Conservation (phyloP, 2,113 vertebrate species). For the Microcebus murinus region DNA sequence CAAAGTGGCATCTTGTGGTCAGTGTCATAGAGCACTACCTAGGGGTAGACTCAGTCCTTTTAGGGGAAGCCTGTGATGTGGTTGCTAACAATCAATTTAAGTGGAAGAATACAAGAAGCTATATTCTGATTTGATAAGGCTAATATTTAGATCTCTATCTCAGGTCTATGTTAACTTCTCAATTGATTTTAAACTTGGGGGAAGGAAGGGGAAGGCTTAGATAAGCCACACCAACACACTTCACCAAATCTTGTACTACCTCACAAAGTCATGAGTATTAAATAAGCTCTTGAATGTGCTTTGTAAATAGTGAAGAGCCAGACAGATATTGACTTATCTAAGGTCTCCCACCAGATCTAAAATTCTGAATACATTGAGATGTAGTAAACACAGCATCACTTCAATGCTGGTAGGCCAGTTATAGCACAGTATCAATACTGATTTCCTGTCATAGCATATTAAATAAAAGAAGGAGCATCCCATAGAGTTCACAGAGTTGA, state of each 20-base stretch:
- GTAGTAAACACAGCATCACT: background rate
- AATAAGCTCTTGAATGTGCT: background rate
- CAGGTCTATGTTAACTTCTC: background rate
- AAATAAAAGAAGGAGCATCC: background rate
- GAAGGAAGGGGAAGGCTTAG: background rate
- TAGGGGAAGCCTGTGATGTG: background rate
- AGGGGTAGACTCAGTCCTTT: background rate
- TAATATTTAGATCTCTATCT: background rate
- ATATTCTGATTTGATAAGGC: constrained; percentile 9
- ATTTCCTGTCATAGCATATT: background rate
- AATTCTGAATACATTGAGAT: background rate
- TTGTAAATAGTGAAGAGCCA: background rate
- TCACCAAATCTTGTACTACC: background rate
- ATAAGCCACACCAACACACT: background rate
- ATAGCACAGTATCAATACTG: background rate
- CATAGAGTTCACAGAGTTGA: background rate
- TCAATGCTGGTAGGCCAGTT: background rate
- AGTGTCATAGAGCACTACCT: background rate
- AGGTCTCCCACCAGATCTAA: background rate
- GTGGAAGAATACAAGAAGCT: background rate
- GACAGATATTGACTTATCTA: background rate
- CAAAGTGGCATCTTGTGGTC: background rate
- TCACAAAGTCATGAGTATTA: background rate
- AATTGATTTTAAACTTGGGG: background rate
- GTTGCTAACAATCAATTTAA: background rate